Base-by-base conservation (phyloP, 2,888 invertebrate genomes). In the Cerceris rybyensis region DNA sequence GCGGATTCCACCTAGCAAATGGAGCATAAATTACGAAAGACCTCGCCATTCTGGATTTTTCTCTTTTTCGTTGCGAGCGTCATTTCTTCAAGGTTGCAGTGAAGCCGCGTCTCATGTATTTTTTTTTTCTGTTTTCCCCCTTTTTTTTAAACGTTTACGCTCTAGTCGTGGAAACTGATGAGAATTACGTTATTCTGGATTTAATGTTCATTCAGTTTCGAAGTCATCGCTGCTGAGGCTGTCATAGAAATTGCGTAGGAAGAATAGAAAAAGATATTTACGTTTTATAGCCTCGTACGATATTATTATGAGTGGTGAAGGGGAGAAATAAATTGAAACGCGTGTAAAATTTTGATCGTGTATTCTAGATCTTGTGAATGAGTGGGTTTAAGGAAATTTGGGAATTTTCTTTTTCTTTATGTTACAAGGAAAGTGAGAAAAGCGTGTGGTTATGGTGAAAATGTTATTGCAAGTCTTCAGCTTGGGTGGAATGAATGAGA, bases 11-110 rank as follows among this genome's bases (percentile, higher is more conserved):
- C 50, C 39, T 28, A 65, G 72, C 78, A 79, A 85, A 77, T 80
- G 82, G 82, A 84, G 84, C 82, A 76, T 76, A 80, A 80, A 80
- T 74, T 76, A 77, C 75, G 63, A 68, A 72, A 71, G 71, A 74
- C 71, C 75, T 67, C 57, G 69, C 28, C 57, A 52, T 72, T 57
- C 55, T 58, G 17, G 28, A 55, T 39, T 70, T 41, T 39, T 61
- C 17, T 39, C 17, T 54, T 64, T 55, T 14, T 41, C 65, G 41
- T 28, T 13, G 41, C 50, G 49, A 13, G 64, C 50, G 43, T 58
- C 64, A 67, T 43, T n/a, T 16, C 46, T 50, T 55, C 11, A 39
- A 54, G 42, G 5, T 61, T 43, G 6, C 39, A 16, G 41, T 11
- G 9, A n/a, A 14, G 28, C 14, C 66, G 58, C 41, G 59, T 9